A percentile compares a stretch with the other conserved stretches of the same genome.
Conservation (phyloP, 2,113 vertebrate species). For the Nibea coibor region DNA sequence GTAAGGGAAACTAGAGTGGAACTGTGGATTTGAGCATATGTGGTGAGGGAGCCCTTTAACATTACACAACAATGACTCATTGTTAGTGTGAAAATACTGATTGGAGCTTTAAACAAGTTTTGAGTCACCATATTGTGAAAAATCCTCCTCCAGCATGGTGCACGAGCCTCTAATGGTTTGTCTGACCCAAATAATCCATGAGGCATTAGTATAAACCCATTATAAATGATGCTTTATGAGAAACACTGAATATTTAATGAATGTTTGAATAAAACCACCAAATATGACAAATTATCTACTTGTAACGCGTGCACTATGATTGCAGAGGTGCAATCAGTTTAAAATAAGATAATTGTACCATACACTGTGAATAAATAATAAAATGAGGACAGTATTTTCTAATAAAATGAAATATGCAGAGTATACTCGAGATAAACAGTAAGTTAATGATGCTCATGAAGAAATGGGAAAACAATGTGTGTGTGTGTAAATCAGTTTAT, state of each 20-base stretch:
- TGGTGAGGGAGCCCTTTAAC: neutral
- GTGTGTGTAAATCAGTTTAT: conserved; percentile 80
- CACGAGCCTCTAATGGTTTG: too few species aligned
- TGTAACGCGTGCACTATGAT: neutral
- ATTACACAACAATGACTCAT: neutral
- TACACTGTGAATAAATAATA: neutral
- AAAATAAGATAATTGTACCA: neutral
- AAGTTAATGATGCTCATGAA: conserved; percentile 10
- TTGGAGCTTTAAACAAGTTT: neutral
- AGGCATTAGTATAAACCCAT: too few species aligned
- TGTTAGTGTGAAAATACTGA: neutral
- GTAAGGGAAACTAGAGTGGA: neutral
- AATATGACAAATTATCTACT: neutral
- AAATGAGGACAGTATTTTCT: neutral
- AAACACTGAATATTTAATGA: neutral
- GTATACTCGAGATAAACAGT: neutral
- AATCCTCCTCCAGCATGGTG: neutral
- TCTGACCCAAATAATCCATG: too few species aligned
- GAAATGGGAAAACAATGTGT: neutral
- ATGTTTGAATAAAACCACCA: neutral
- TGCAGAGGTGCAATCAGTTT: neutral
- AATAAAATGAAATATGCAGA: neutral
- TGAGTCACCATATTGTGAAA: neutral
- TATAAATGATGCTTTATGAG: neutral
- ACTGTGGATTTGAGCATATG: neutral